Evolutionary conservation across 64 coral and sea anemone genomes (phyloP).

Genomic region (Actinia tenebrosa): DNA sequence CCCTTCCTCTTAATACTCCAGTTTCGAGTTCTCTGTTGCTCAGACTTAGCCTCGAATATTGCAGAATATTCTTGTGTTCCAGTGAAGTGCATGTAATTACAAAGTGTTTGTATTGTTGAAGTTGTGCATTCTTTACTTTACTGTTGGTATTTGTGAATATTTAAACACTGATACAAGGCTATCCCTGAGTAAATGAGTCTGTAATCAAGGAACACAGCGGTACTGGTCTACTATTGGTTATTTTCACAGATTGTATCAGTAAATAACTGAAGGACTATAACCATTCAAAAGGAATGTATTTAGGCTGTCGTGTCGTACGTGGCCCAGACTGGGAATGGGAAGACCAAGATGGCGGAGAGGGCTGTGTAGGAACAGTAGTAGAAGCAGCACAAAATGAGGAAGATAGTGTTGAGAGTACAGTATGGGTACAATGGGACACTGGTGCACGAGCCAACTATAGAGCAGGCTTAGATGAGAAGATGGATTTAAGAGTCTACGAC

Average conservation of each 20-base stretch:
- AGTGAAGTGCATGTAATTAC: no score
- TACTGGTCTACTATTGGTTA: no score
- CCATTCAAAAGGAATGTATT: not conserved
- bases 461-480: slow-evolving; percentile 39
- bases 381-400: slow-evolving; percentile 8
- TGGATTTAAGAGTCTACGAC: slow-evolving; percentile 36
- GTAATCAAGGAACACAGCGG: no score
- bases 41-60: no score
- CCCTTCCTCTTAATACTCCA: no score
- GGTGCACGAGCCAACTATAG: slow-evolving; percentile 34
- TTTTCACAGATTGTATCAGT: not conserved
- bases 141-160: no score
- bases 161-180: no score
- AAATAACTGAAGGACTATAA: not conserved
- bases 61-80: no score
- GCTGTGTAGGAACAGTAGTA: slow-evolving; percentile 46
- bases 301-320: slow-evolving; percentile 49
- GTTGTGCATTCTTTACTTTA: no score
- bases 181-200: not conserved
- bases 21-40: no score
- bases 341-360: slow-evolving; percentile 58
- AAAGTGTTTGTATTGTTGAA: no score
- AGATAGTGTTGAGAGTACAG: not conserved
- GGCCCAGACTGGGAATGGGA: slow-evolving; percentile 44
- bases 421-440: slow-evolving; percentile 49